Evolutionary conservation across 2,888 invertebrate species (phyloP), one percentile per base, ranked within the genome.

Genomic region (Gnatocerus cornutus): DNA sequence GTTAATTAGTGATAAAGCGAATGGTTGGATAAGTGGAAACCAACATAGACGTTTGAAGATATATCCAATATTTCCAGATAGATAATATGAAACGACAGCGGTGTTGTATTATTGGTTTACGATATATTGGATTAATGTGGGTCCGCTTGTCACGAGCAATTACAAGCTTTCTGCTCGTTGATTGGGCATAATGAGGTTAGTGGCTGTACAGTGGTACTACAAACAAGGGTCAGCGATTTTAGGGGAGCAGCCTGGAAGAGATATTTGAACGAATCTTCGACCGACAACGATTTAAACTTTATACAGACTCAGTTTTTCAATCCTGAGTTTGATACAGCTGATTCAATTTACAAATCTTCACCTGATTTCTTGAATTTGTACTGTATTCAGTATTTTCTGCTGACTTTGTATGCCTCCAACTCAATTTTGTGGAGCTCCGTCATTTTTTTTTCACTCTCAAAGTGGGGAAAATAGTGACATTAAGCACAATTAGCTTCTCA

Each of bases 181-280:
- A 84, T 84, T 84, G 84, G 82, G 81, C 77, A 76, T 84, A 84
- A 84, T 82, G 77, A 74, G 79, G 82, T 84, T 84, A 84, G 84
- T 82, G 83, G 83, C 83, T 79, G 79, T 80, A 78, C 80, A 80
- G 81, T 80, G 81, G 82, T 81, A 80, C 78, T 82, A 80, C 82
- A 84, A 84, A 84, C 82, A 84, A 81, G 83, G 84, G 83, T 82
- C 80, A 80, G 79, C 77, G 75, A 55, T 59, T 66, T 66, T 29
- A 58, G 67, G 67, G 70, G 62, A 37, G 30, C 39, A 12, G 48
- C n/a, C 9, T 14, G 7, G 50, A 61, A 37, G 39, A 61, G 50
- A 61, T 33, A 50, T 50, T 46, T 12, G 59, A 45, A 43, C 27
- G 41, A 33, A 59, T 21, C 58, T 58, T 29, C 30, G 6, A 52